Percentiles rank a stretch among this genome's conserved stretches.
phyloP scores from a whole-genome alignment of 2,888 invertebrate species.

The Hydropsyche betteni region DNA sequence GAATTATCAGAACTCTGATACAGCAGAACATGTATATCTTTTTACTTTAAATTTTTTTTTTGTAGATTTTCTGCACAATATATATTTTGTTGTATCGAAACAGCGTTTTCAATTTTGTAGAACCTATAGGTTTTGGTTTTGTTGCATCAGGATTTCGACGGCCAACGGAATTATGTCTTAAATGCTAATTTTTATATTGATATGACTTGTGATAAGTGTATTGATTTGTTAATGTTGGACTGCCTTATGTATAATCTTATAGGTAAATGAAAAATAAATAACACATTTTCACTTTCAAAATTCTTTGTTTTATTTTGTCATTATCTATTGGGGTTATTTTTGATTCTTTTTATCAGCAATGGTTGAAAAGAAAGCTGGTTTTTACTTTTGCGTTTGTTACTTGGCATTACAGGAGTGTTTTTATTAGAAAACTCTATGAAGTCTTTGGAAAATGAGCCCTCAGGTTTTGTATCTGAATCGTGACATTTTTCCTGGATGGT shows the following conservation, averaged over 20 bases:
- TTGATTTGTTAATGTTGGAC: slow-evolving; percentile 36
- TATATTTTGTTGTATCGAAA: not conserved
- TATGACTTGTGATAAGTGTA: slow-evolving; percentile 5
- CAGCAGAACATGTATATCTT: not conserved
- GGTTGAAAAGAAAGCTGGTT: slow-evolving; percentile 57
- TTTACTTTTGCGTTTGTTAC: slow-evolving; percentile 51
- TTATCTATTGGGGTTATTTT: slow-evolving; percentile 60
- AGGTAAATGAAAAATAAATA: slow-evolving; percentile 40
- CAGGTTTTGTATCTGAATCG: not conserved
- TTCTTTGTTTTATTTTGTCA: slow-evolving; percentile 39
- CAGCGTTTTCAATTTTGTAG: not conserved
- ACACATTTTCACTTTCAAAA: slow-evolving; percentile 20
- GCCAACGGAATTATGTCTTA: not conserved
- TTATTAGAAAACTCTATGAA: slow-evolving; percentile 8
- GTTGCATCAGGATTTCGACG: not conserved
- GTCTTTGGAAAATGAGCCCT: not conserved
- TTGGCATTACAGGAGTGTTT: not conserved
- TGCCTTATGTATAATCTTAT: slow-evolving; percentile 47
- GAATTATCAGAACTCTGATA: too few relatives aligned
- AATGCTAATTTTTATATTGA: not conserved
- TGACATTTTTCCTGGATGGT: not conserved
- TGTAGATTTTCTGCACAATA: not conserved
- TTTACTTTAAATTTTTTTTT: slow-evolving; percentile 5
- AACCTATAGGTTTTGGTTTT: slow-evolving; percentile 1
- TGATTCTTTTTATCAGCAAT: slow-evolving; percentile 61